Conservation (phyloP, 1,140 invertebrate genomes). For the Pseudobourletiella spinata region DNA sequence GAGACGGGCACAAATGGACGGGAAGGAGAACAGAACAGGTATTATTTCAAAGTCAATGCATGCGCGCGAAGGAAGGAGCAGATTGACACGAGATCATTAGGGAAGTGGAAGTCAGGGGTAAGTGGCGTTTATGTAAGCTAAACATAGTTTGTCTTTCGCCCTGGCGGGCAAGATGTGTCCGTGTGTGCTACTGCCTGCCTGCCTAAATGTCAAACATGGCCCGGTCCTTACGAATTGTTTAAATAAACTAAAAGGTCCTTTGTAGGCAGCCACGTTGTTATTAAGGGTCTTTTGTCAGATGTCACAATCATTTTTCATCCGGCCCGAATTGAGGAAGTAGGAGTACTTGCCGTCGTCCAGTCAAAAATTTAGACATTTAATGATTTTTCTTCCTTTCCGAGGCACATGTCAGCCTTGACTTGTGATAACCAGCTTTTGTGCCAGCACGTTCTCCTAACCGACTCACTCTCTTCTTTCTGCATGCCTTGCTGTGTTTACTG, state of each 20-base stretch:
- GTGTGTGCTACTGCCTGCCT: background rate
- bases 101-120: conserved; percentile 6
- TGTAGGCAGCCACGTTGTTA: conserved; percentile 4
- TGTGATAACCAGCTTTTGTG: no score
- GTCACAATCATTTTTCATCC: conserved; percentile 24
- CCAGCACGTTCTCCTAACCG: no score
- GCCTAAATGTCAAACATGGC: background rate
- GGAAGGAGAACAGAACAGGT: no score
- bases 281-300: conserved; percentile 8
- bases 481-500: no score
- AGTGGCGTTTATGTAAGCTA: background rate
- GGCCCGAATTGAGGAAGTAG: conserved; percentile 19
- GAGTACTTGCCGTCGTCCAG: no score
- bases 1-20: no score
- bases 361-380: no score
- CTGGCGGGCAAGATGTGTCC: background rate
- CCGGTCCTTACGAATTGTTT: background rate
- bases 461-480: no score
- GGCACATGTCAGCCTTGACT: no score
- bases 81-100: conserved; percentile 26
- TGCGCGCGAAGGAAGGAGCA: background rate
- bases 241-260: conserved; percentile 3
- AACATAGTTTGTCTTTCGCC: background rate
- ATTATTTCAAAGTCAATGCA: conserved; percentile 9
- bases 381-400: no score